phyloP scores from a whole-genome alignment of 2,888 invertebrate species.

The Cabera pusaria region DNA sequence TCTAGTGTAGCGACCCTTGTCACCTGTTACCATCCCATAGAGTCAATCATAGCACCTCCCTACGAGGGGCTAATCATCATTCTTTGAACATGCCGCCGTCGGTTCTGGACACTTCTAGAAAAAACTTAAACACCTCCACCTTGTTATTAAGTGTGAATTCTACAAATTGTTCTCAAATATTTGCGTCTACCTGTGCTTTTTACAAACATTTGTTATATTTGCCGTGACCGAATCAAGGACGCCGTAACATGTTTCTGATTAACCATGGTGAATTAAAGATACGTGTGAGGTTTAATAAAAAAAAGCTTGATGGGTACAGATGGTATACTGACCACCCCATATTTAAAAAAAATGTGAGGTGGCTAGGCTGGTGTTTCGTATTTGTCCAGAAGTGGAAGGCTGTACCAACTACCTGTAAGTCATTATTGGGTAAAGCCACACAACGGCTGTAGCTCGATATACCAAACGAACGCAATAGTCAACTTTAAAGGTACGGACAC shows the following conservation, averaged over 20 bases:
- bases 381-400: no score
- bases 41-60: conserved; percentile 66
- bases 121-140: conserved; percentile 45
- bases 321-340: conserved; percentile 9
- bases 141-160: conserved; percentile 82
- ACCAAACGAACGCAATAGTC: no score
- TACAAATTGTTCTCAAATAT: conserved; percentile 82
- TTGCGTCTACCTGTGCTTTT: conserved; percentile 81
- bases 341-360: no score
- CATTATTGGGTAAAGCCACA: no score
- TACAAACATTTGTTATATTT: conserved; percentile 65
- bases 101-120: conserved; percentile 50
- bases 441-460: no score
- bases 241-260: conserved; percentile 58
- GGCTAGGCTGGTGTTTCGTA: no score
- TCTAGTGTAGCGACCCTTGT: conserved; percentile 43
- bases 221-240: conserved; percentile 70
- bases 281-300: conserved; percentile 33
- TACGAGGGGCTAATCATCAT: conserved; percentile 58
- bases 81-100: conserved; percentile 61
- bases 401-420: no score
- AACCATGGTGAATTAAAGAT: conserved; percentile 58
- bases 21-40: conserved; percentile 64
- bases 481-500: no score
- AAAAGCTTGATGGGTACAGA: conserved; percentile 18